Percentiles rank a stretch among this genome's conserved stretches.
These are phyloP conservation scores for Rattus rattus DNA, from an alignment of 2,113 vertebrate genomes.

Conservation along the genomic window DNA sequence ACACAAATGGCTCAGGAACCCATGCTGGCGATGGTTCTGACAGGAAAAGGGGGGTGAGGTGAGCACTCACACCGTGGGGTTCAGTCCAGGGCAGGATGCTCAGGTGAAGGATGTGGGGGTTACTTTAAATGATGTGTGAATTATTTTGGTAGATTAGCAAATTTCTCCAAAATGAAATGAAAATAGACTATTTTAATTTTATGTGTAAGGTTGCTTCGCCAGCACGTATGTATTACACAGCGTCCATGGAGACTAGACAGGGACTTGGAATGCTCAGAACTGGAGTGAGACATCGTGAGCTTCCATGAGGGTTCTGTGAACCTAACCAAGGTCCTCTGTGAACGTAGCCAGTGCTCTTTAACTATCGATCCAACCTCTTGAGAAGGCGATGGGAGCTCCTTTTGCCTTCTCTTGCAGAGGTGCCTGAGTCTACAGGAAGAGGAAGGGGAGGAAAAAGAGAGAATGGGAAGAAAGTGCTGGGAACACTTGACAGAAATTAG, in stretches of 20 bases:
- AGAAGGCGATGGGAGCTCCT: accelerated
- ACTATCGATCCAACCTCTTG: not conserved
- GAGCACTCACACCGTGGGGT: not conserved
- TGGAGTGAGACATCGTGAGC: not conserved
- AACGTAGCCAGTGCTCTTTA: not conserved
- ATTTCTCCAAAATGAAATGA: not conserved
- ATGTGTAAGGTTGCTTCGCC: not conserved
- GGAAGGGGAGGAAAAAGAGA: not conserved
- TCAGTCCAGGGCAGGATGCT: not conserved
- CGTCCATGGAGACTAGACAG: not conserved
- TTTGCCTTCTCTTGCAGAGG: not conserved
- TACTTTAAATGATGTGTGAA: not conserved
- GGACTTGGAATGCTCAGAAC: not conserved
- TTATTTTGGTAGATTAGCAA: too few species aligned
- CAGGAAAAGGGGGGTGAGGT: not conserved
- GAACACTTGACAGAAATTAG: not conserved
- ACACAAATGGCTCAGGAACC: not conserved
- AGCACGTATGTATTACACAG: not conserved
- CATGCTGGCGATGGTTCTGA: too few species aligned
- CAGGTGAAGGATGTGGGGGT: not conserved
- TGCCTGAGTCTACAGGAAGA: not conserved
- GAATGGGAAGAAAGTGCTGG: too few species aligned
- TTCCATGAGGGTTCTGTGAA: not conserved
- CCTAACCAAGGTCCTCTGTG: not conserved
- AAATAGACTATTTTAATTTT: not conserved